phyloP scores from a whole-genome alignment of 2,113 vertebrate genomes.

The Dromiciops gliroides region DNA sequence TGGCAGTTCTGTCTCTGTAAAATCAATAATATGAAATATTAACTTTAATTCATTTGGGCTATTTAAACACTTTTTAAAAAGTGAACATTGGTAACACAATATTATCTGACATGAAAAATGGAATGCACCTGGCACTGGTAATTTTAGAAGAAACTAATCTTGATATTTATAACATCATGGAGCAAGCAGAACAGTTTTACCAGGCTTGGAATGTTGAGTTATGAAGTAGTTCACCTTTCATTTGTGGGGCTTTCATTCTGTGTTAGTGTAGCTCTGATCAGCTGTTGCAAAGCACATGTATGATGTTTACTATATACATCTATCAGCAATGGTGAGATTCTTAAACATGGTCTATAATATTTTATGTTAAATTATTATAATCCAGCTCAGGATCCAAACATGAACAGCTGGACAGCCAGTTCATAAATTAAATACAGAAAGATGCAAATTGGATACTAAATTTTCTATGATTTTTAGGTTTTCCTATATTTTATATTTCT shows the following conservation, averaged over 20 bases:
- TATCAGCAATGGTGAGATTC: slow-evolving; percentile 16
- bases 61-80: slow-evolving; percentile 73
- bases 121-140: slow-evolving; percentile 81
- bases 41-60: slow-evolving; percentile 35
- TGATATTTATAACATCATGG: slow-evolving; percentile 81
- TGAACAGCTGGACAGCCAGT: slow-evolving; percentile 61
- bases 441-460: slow-evolving; percentile 61
- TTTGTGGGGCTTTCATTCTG: slow-evolving; percentile 75
- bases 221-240: slow-evolving; percentile 79
- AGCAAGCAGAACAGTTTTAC: slow-evolving; percentile 77
- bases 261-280: slow-evolving; percentile 72
- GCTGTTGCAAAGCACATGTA: slow-evolving; percentile 57
- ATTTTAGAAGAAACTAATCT: slow-evolving; percentile 86
- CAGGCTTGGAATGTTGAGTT: slow-evolving; percentile 78
- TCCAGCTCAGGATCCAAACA: slow-evolving; percentile 62
- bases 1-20: slow-evolving; percentile 31
- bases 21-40: slow-evolving; percentile 51
- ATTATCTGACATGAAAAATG: slow-evolving; percentile 78
- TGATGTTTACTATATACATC: slow-evolving; percentile 58
- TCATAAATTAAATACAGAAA: slow-evolving; percentile 71
- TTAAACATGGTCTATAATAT: slow-evolving; percentile 44
- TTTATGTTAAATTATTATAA: slow-evolving; percentile 72
- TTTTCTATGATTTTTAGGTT: slow-evolving; percentile 42
- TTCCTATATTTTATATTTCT: background rate
- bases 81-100: slow-evolving; percentile 80